Base-by-base conservation (phyloP, 2,113 vertebrate genomes). In the Thunnus thynnus region DNA sequence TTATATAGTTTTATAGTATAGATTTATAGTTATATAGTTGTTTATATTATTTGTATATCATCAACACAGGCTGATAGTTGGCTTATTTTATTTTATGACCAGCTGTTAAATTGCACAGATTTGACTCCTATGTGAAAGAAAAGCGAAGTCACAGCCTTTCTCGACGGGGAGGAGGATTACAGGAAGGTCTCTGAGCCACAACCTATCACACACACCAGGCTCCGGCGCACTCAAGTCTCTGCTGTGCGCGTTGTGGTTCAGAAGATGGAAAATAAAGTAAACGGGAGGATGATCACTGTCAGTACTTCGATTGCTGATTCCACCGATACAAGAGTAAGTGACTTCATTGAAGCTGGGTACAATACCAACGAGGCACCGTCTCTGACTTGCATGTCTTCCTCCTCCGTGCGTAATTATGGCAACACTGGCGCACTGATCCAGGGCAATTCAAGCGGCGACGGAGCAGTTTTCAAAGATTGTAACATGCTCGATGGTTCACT, bases 331-430 rank as follows among this genome's bases (percentile, higher is more conserved):
- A 83, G 48, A 51, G 67, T 82, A n/a, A 81, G 22, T n/a, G 76
- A 86, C 25, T 20, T 90, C 10, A 84, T 78, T 4, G 92, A 89
- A n/a, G 55, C 27, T 5, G 89, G 81, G 1, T 92, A 82, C 10
- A 67, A 17, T 6, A 76, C 80, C 0, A 18, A 4, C 10, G 86
- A 91, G 3, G 22, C 72, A 3, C 80, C 72, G 30, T 57, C 80
- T 18, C 16, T 51, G 0, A 36, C 61, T 0, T 67, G 86, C 72
- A 25, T 75, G 55, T 20, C 90, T 12, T 51, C 86, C 8, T 58
- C 91, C 25, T 9, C 36, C 36, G 76, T 77, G 93, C 93, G 92
- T 84, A 76, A 88, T 88, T 94, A 91, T 77, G 93, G 88, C 56
- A 81, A 76, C 46, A 51, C 41, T 0, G 87, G 67, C 57, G 5